A percentile compares a stretch with the other conserved stretches of the same genome.
Evolutionary conservation across 2,888 invertebrate genomes (phyloP).

Genomic region (Coecobrya sp.): DNA sequence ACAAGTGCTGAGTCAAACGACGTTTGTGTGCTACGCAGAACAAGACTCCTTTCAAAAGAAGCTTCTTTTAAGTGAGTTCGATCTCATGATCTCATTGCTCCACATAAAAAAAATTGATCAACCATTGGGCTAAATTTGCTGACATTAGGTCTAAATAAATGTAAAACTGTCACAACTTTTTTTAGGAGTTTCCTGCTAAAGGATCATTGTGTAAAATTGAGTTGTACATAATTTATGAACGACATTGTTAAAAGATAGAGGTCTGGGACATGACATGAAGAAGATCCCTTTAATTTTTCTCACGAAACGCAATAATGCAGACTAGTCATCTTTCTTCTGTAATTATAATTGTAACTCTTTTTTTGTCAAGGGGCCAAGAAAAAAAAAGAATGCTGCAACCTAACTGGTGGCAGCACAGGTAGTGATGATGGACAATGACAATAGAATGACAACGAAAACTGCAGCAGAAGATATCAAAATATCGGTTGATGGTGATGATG

Average conservation of each 20-base stretch:
- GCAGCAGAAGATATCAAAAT: slow-evolving; percentile 41
- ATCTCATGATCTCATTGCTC: background rate
- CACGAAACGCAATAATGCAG: background rate
- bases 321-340: slow-evolving; percentile 17
- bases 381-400: slow-evolving; percentile 52
- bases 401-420: background rate
- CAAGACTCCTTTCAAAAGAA: slow-evolving; percentile 32
- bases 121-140: background rate
- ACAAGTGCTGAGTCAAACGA: background rate
- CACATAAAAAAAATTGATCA: background rate
- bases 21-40: background rate
- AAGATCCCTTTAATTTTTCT: slow-evolving; percentile 43
- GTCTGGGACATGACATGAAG: slow-evolving; percentile 67
- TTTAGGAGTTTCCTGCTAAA: background rate
- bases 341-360: background rate
- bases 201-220: background rate
- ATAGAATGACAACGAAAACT: slow-evolving; percentile 50
- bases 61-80: background rate
- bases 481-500: slow-evolving; percentile 29
- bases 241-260: slow-evolving; percentile 44
- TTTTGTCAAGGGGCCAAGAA: slow-evolving; percentile 63
- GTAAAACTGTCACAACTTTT: slow-evolving; percentile 1
- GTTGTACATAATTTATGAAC: background rate
- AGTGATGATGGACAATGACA: slow-evolving; percentile 48
- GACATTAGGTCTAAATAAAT: background rate